Evolutionary conservation across 2,888 invertebrate genomes (phyloP).

Genomic region (Leptopilina drosophilae): DNA sequence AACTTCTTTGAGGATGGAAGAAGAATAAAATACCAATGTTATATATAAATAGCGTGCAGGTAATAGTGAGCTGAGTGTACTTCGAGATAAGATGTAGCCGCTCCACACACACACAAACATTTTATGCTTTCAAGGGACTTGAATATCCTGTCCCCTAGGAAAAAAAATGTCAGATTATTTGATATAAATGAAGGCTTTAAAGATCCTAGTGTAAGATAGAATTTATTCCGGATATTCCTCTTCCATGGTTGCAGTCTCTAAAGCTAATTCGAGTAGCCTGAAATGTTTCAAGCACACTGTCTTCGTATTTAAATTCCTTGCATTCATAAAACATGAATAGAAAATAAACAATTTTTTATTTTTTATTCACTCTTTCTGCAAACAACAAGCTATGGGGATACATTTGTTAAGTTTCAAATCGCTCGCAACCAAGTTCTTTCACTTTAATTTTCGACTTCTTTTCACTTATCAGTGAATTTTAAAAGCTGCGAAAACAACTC

Average conservation of each 20-base stretch:
- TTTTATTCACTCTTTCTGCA: not conserved
- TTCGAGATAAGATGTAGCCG: not conserved
- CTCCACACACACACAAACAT: not conserved
- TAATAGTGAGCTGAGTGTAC: not conserved
- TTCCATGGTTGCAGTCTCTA: not conserved
- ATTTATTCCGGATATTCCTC: constrained; percentile 21
- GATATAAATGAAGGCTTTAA: constrained; percentile 24
- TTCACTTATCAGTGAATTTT: not conserved
- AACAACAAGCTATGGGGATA: too few relatives aligned
- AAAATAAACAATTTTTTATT: not conserved
- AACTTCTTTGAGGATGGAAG: constrained; percentile 17
- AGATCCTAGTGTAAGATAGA: constrained; percentile 29
- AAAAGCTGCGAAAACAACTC: not conserved
- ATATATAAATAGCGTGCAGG: constrained; percentile 35
- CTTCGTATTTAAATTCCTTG: constrained; percentile 7
- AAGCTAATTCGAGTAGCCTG: constrained; percentile 6
- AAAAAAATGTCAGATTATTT: constrained; percentile 32
- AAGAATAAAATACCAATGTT: constrained; percentile 37
- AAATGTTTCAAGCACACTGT: not conserved
- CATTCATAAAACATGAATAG: not conserved
- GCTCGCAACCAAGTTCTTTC: not conserved
- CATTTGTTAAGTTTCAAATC: not conserved
- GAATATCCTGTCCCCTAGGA: constrained; percentile 17
- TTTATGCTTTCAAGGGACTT: not conserved
- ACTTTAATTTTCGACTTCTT: not conserved